phyloP scores from a whole-genome alignment of 2,888 invertebrate genomes.

The Standfussiana lucernea region DNA sequence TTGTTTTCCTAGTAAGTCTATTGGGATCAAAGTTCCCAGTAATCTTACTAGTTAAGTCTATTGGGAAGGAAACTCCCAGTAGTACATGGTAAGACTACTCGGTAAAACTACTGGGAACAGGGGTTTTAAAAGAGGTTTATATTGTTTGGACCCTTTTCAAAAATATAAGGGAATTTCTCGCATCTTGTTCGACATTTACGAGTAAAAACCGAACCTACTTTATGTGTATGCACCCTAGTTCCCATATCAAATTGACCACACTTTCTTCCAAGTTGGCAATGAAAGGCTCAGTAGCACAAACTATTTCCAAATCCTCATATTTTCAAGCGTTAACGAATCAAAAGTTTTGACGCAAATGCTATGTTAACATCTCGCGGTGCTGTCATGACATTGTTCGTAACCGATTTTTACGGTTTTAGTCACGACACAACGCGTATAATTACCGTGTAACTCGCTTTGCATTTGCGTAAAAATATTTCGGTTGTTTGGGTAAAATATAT shows the following conservation, averaged over 20 bases:
- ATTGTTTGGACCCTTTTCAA: not conserved
- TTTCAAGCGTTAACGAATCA: constrained; percentile 21
- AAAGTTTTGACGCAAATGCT: constrained; percentile 32
- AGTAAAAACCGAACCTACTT: not conserved
- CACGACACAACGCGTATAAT: constrained; percentile 31
- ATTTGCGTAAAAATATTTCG: constrained; percentile 25
- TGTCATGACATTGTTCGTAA: constrained; percentile 51
- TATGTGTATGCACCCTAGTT: not conserved
- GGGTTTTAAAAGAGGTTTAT: not conserved
- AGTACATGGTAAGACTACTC: too few species aligned
- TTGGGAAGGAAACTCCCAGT: too few species aligned
- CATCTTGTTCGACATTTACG: not conserved
- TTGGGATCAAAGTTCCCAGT: too few species aligned
- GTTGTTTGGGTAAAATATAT: not conserved
- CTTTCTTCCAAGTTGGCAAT: not conserved
- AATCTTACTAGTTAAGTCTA: too few species aligned
- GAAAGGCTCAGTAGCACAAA: constrained; percentile 15
- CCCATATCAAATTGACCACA: not conserved
- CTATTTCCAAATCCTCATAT: constrained; percentile 37
- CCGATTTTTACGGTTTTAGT: constrained; percentile 52
- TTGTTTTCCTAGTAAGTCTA: too few species aligned
- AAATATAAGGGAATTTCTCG: not conserved
- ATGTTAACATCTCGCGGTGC: constrained; percentile 26
- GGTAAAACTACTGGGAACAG: too few species aligned
- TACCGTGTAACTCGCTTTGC: constrained; percentile 22